Conservation (phyloP, 1,140 invertebrate genomes). For the Pygmarrhopalites habei region DNA sequence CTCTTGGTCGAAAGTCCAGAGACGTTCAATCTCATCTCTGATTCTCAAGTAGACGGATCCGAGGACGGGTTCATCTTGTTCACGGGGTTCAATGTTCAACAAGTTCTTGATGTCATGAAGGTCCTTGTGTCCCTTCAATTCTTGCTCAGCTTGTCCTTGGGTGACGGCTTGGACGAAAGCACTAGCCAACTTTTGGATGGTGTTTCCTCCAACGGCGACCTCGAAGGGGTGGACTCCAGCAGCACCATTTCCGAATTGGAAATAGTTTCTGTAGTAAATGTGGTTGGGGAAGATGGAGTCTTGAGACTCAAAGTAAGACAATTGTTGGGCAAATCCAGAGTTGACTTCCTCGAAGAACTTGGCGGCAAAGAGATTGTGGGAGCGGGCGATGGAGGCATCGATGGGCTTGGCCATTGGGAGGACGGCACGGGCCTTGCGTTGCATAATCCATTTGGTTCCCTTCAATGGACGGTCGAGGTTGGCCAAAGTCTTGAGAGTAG, state of each 20-base stretch:
- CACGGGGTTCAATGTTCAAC: conserved; percentile 26
- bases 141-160: conserved; percentile 7
- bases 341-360: conserved; percentile 13
- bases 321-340: conserved; percentile 26
- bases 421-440: conserved; percentile 32
- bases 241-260: conserved; percentile 28
- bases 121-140: conserved; percentile 18
- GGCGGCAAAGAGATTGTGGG: conserved; percentile 35
- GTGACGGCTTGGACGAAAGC: not conserved
- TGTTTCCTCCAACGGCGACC: conserved; percentile 19
- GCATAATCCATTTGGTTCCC: conserved; percentile 12
- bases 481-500: conserved; percentile 29
- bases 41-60: conserved; percentile 27
- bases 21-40: conserved; percentile 33
- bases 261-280: conserved; percentile 32
- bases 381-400: conserved; percentile 16
- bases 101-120: conserved; percentile 16
- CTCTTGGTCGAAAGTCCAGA: conserved; percentile 16
- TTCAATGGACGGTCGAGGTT: conserved; percentile 11
- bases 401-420: conserved; percentile 35
- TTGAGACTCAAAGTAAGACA: conserved; percentile 18
- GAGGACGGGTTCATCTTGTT: conserved; percentile 16
- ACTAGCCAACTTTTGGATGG: conserved; percentile 13
- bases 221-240: conserved; percentile 30
- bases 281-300: conserved; percentile 33